These are phyloP conservation scores for Pseudomyrmex pallidus DNA, from an alignment of 1,140 invertebrate species.

Conservation along the genomic window DNA sequence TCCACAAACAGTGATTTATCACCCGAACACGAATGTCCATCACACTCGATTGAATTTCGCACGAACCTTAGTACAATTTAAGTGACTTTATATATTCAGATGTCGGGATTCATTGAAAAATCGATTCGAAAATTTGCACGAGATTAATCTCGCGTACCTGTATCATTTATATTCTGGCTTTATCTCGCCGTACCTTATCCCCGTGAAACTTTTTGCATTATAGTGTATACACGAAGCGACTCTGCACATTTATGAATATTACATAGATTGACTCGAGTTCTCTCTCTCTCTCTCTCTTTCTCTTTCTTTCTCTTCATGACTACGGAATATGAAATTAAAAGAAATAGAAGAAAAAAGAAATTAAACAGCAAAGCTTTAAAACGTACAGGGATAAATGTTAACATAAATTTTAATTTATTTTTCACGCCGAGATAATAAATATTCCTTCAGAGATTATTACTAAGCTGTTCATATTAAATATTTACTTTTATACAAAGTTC, in stretches of 20 bases:
- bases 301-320: background rate
- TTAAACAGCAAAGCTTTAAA: background rate
- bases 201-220: conserved; percentile 68
- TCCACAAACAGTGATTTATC: conserved; percentile 51
- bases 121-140: conserved; percentile 36
- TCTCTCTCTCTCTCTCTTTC: too few relatives aligned
- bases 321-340: conserved; percentile 13
- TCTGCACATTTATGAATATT: conserved; percentile 53
- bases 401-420: too few relatives aligned
- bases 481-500: too few relatives aligned
- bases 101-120: conserved; percentile 37
- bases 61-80: conserved; percentile 33
- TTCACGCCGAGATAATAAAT: too few relatives aligned
- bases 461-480: too few relatives aligned
- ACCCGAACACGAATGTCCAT: conserved; percentile 35
- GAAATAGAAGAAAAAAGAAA: background rate
- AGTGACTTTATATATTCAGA: conserved; percentile 63
- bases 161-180: conserved; percentile 38
- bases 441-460: too few relatives aligned
- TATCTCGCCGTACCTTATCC: background rate
- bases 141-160: conserved; percentile 26
- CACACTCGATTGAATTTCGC: conserved; percentile 35
- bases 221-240: conserved; percentile 24
- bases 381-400: too few relatives aligned
- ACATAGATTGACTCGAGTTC: conserved; percentile 7